Percentiles rank a stretch among this genome's conserved stretches.
phyloP scores from a whole-genome alignment of 1,140 invertebrate genomes.

The Lepidostoma basale region DNA sequence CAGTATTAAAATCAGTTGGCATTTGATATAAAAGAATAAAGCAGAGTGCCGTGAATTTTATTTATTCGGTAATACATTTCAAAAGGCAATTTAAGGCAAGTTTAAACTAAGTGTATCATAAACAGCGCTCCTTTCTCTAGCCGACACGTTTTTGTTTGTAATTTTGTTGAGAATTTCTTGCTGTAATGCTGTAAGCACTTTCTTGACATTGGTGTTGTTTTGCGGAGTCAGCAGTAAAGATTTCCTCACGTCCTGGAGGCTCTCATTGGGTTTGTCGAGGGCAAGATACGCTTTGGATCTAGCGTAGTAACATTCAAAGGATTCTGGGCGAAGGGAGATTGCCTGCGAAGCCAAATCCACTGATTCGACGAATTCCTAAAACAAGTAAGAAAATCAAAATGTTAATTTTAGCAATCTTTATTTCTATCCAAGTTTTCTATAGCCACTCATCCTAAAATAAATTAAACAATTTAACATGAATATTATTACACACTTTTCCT shows the following conservation, averaged over 20 bases:
- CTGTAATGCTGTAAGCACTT: constrained; percentile 41
- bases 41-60: no score
- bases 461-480: no score
- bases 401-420: neutral
- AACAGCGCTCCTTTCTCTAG: constrained; percentile 32
- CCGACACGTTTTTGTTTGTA: constrained; percentile 42
- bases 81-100: constrained; percentile 33
- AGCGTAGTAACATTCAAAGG: constrained; percentile 92
- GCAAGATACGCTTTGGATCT: constrained; percentile 86
- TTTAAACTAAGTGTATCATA: constrained; percentile 44
- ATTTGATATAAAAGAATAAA: no score
- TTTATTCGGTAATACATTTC: no score
- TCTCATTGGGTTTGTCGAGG: constrained; percentile 59
- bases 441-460: no score
- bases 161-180: constrained; percentile 46
- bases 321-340: constrained; percentile 79
- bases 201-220: constrained; percentile 42
- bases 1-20: no score
- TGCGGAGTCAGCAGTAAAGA: constrained; percentile 52
- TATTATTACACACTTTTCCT: no score
- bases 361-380: constrained; percentile 80
- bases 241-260: constrained; percentile 61
- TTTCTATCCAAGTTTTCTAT: no score
- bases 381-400: constrained; percentile 24
- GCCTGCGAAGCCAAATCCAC: constrained; percentile 87